A percentile compares a stretch with the other conserved stretches of the same genome.
phyloP scores from a whole-genome alignment of 2,888 invertebrate species.

The Synergus laeviventris region DNA sequence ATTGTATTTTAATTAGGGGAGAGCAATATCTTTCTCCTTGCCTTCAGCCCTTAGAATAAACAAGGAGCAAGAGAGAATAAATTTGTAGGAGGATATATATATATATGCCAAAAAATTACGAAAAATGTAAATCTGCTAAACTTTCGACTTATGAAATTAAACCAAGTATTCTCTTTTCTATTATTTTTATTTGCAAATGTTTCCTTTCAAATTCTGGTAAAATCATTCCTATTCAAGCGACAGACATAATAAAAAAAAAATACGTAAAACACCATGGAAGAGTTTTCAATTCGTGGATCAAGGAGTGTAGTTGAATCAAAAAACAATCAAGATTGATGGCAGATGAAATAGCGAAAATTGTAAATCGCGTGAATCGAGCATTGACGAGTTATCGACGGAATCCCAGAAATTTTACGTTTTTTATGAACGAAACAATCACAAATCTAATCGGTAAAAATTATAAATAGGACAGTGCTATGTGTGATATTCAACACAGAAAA shows the following conservation, averaged over 20 bases:
- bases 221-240: no score
- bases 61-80: background rate
- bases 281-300: background rate
- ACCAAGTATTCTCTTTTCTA: no score
- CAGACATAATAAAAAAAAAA: background rate
- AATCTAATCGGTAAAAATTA: no score
- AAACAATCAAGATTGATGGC: background rate
- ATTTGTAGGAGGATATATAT: background rate
- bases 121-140: no score
- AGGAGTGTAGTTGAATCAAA: background rate
- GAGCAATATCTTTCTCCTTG: slow-evolving; percentile 45
- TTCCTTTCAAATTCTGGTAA: no score
- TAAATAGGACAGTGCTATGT: background rate
- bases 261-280: background rate
- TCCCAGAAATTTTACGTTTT: background rate
- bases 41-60: slow-evolving; percentile 22
- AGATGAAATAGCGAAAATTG: background rate
- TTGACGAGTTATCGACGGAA: background rate
- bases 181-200: no score
- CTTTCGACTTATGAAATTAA: no score
- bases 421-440: background rate
- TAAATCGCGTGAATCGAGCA: background rate
- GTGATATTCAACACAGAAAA: background rate
- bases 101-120: no score
- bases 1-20: slow-evolving; percentile 57